Conservation (phyloP, 2,113 vertebrate species). For the Erinaceus europaeus region DNA sequence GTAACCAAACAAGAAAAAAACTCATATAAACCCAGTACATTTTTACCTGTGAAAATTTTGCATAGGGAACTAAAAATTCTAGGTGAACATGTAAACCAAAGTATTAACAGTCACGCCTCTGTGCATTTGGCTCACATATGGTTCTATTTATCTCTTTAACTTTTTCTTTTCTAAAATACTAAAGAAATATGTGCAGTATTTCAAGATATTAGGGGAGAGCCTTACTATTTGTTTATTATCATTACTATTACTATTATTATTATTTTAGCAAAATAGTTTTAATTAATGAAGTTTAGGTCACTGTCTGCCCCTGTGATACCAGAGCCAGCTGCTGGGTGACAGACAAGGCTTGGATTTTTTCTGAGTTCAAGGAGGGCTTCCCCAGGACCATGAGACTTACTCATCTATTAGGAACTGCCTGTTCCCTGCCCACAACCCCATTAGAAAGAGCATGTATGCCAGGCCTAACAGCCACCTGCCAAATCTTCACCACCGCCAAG, state of each 20-base stretch:
- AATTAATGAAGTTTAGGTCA: not conserved
- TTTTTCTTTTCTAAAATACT: not conserved
- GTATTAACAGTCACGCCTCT: not conserved
- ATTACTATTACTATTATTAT: not conserved
- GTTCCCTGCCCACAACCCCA: not conserved
- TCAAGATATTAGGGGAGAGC: not conserved
- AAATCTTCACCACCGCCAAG: slow-evolving; percentile 63
- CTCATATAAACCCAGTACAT: not conserved
- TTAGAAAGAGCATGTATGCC: not conserved
- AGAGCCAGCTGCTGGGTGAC: not conserved
- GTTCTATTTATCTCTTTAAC: not conserved
- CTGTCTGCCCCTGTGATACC: not conserved
- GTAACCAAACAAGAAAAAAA: not conserved
- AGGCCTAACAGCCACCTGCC: slow-evolving; percentile 47
- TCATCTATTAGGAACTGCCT: not conserved
- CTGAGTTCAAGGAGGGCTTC: not conserved
- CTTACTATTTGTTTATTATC: too few relatives aligned
- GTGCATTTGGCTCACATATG: not conserved
- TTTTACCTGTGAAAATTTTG: not conserved
- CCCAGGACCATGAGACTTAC: not conserved
- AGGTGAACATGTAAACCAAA: not conserved
- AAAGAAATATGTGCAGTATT: not conserved
- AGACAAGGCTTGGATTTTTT: not conserved
- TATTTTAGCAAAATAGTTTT: not conserved
- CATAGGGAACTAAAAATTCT: not conserved